Evolutionary conservation across 2,797 vertebrate species (phyloP).

Genomic region (Halcyon chelicuti): DNA sequence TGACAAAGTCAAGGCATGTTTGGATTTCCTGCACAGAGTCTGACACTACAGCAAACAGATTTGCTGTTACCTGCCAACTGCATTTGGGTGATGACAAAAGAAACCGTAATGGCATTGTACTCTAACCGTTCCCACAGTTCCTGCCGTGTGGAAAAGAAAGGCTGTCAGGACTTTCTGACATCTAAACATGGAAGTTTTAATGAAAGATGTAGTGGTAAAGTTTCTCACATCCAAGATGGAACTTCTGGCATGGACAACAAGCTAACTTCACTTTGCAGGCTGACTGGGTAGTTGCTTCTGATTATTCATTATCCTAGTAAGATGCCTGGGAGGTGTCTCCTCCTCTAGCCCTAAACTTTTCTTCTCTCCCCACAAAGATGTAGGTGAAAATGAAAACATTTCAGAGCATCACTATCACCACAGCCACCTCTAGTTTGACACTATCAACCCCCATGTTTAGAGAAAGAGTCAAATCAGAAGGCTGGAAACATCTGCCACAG

Average conservation of each 20-base stretch:
- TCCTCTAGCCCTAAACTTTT: neutral
- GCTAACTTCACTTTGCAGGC: neutral
- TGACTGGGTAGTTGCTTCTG: neutral
- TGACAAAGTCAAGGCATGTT: neutral
- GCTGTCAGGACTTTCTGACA: neutral
- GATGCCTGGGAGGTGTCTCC: neutral
- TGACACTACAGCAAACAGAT: neutral
- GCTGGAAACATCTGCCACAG: neutral
- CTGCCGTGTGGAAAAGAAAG: neutral
- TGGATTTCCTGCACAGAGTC: neutral
- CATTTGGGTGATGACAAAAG: neutral
- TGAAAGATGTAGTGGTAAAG: neutral
- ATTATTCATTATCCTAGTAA: neutral
- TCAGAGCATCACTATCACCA: neutral
- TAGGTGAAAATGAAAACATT: neutral
- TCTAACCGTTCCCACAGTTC: neutral
- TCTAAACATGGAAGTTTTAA: neutral
- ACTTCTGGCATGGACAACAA: neutral
- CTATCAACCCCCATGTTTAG: neutral
- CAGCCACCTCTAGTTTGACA: neutral
- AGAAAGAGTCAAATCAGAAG: neutral
- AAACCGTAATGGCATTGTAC: neutral
- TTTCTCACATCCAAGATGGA: neutral
- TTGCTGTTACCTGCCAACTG: neutral
- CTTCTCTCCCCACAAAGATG: neutral